Evolutionary conservation across 2,113 vertebrate genomes (phyloP), one percentile per base, ranked within the genome.

Genomic region (Tiliqua scincoides): DNA sequence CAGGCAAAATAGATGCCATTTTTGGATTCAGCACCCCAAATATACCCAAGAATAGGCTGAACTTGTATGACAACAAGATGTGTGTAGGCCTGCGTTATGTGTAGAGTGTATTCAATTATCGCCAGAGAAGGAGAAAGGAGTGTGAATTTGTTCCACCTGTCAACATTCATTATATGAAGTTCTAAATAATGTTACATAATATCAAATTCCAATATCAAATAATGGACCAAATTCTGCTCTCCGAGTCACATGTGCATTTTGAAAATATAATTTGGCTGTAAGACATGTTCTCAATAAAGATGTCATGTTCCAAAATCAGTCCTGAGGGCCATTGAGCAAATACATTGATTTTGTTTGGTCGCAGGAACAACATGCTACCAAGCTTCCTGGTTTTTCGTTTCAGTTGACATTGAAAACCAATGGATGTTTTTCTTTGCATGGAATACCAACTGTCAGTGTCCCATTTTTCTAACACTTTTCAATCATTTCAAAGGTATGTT

Each of bases 171-270:
- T 48, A 75, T 48, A 78, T 80, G 68, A 83, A 84, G 15, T 32
- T 15, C 48, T 52, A 74, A 88, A 84, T 40, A 84, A 32, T 32
- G 70, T 80, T 74, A 80, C 71, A 74, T 88, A 84, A 84, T 12
- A 7, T 25, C 52, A 57, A n/a, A n/a, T n/a, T n/a, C n/a, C n/a
- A n/a, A n/a, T n/a, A n/a, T n/a, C n/a, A n/a, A n/a, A n/a, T 20
- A 20, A 74, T n/a, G 43, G 74, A 70, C 25, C 15, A 68, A 59
- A 81, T 82, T 70, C 52, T 48, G 11, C 52, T 32, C 35, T 79
- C 35, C 57, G 3, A 32, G 23, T 84, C 43, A 35, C 35, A 63
- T 81, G 79, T 68, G 5, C 2, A 77, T 32, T 2, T 79, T 88
- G 27, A 77, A 23, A 7, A 57, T 2, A 84, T 30, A 83, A 86